Conservation (phyloP, 2,113 vertebrate genomes). For the Elephas maximus region DNA sequence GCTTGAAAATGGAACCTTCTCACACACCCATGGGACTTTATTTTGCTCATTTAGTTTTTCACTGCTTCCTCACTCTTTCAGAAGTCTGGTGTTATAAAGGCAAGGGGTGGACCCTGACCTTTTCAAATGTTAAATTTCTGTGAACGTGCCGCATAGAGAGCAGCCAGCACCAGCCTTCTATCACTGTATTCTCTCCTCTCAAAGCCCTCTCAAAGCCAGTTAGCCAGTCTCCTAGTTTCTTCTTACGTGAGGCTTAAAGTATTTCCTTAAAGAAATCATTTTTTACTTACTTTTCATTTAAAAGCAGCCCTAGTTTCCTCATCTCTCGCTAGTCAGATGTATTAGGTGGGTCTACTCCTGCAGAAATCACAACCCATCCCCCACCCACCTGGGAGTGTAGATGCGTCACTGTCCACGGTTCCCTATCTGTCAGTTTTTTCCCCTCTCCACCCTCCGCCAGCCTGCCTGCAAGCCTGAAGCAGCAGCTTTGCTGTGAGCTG, state of each 20-base stretch:
- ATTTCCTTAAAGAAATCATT: not conserved
- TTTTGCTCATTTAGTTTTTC: conserved; percentile 70
- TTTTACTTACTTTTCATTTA: conserved; percentile 33
- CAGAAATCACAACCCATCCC: not conserved
- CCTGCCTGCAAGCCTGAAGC: conserved; percentile 35
- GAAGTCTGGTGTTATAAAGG: conserved; percentile 68
- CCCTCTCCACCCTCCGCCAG: not conserved
- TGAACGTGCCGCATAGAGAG: not conserved
- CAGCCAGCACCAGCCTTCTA: conserved; percentile 53
- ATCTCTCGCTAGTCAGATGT: not conserved
- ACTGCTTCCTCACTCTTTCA: conserved; percentile 64
- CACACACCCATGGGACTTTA: not conserved
- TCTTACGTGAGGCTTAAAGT: not conserved
- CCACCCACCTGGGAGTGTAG: too few species aligned
- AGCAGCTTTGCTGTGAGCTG: conserved; percentile 31
- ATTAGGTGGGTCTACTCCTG: not conserved
- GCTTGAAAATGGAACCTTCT: not conserved
- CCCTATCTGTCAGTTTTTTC: not conserved
- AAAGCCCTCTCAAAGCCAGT: not conserved
- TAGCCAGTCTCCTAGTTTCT: not conserved
- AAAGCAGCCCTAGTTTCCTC: not conserved
- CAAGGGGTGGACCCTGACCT: conserved; percentile 25
- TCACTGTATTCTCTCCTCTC: conserved; percentile 37
- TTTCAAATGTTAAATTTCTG: conserved; percentile 22
- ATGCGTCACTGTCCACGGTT: not conserved